Evolutionary conservation across 2,888 invertebrate species (phyloP).

Genomic region (Chalcis sispes): DNA sequence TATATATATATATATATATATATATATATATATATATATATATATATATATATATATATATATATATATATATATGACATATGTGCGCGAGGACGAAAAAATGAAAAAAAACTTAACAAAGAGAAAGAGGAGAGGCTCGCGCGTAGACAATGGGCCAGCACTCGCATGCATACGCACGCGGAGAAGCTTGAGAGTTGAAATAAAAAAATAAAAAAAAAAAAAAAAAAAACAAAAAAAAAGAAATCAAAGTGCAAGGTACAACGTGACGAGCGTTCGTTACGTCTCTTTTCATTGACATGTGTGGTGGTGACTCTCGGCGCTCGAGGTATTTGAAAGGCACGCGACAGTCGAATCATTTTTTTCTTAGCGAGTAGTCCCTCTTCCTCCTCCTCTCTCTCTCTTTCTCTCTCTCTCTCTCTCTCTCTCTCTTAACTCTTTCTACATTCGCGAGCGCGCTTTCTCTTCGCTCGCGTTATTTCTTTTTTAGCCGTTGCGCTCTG

Average conservation of each 20-base stretch:
- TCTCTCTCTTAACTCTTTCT: background rate
- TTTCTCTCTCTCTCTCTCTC: background rate
- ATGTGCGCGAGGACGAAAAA: too few species aligned
- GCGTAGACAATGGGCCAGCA: too few species aligned
- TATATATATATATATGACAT: too few species aligned
- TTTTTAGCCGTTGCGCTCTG: background rate
- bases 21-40: too few species aligned
- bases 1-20: too few species aligned
- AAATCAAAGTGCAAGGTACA: constrained; percentile 5
- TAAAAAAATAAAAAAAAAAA: background rate
- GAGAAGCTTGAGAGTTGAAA: background rate
- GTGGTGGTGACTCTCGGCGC: background rate
- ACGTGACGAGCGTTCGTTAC: constrained; percentile 15
- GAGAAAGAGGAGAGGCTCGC: too few species aligned
- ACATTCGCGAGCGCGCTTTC: background rate
- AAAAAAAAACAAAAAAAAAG: background rate
- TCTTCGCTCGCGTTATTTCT: background rate
- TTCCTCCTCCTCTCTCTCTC: background rate
- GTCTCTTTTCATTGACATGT: background rate
- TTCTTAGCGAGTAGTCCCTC: too few species aligned
- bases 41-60: too few species aligned
- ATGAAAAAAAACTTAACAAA: too few species aligned
- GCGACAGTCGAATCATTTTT: background rate
- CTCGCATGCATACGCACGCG: background rate
- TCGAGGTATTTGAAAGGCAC: background rate